These are phyloP conservation scores for Drosophila merina DNA, from an alignment of 2,888 invertebrate species.

Conservation along the genomic window DNA sequence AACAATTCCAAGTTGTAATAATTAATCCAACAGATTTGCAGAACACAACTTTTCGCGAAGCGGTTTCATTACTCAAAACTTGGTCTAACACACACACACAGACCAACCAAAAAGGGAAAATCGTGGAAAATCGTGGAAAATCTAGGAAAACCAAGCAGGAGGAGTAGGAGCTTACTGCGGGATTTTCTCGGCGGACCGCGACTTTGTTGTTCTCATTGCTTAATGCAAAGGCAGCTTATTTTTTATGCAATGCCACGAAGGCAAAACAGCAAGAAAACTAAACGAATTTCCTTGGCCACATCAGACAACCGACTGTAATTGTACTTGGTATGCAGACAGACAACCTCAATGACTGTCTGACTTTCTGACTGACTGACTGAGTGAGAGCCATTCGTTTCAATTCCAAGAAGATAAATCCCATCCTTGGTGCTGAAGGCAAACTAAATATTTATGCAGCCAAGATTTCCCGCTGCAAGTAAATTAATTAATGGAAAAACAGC, in stretches of 20 bases:
- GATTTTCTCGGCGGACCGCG: conserved; percentile 36
- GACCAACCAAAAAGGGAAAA: not conserved
- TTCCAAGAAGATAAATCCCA: conserved; percentile 32
- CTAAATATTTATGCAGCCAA: conserved; percentile 67
- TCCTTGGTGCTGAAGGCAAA: conserved; percentile 45
- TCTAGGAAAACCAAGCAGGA: not conserved
- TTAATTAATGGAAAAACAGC: conserved; percentile 61
- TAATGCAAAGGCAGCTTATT: conserved; percentile 41
- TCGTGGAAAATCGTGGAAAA: not conserved
- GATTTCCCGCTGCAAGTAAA: conserved; percentile 60
- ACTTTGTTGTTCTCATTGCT: conserved; percentile 46
- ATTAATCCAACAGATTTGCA: conserved; percentile 80
- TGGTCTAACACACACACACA: conserved; percentile 7
- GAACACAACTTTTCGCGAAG: conserved; percentile 48
- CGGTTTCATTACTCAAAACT: conserved; percentile 67
- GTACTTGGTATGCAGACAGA: conserved; percentile 64
- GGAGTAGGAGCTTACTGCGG: conserved; percentile 17
- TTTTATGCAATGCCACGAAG: conserved; percentile 59
- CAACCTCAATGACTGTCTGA: conserved; percentile 33
- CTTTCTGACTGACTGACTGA: conserved; percentile 33
- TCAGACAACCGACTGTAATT: conserved; percentile 58
- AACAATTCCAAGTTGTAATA: conserved; percentile 77
- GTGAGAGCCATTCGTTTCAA: conserved; percentile 46
- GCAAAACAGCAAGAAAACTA: conserved; percentile 51
- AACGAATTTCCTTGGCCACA: conserved; percentile 46